A percentile compares a stretch with the other conserved stretches of the same genome.
These are phyloP conservation scores for Trichoplusia ni DNA, from an alignment of 1,140 invertebrate species.

Conservation along the genomic window DNA sequence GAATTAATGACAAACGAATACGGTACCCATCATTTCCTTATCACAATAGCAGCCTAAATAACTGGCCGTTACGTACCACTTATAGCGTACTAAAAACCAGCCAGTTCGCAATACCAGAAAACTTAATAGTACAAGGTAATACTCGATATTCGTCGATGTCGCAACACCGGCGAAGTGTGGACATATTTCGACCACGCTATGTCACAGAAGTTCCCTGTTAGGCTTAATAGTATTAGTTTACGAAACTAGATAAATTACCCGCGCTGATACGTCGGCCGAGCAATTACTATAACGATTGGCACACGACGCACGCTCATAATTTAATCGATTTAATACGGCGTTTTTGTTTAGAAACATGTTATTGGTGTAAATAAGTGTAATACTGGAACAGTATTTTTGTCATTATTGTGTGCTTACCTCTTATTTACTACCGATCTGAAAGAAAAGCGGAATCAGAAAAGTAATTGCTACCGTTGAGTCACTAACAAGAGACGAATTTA, in stretches of 20 bases:
- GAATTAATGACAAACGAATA: no score
- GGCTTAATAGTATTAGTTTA: neutral
- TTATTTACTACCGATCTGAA: neutral
- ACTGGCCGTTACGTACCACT: neutral
- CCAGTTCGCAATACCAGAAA: neutral
- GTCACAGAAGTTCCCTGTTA: neutral
- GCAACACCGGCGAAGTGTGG: slow-evolving; percentile 3
- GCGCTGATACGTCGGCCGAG: neutral
- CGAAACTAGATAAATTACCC: neutral
- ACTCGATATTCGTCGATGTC: neutral
- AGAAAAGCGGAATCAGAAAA: neutral
- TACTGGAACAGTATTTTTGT: neutral
- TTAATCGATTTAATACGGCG: neutral
- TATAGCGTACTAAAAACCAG: neutral
- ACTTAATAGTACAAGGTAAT: neutral
- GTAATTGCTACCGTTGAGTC: neutral
- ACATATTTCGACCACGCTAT: slow-evolving; percentile 2
- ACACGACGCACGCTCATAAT: neutral
- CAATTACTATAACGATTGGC: neutral
- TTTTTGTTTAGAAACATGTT: neutral
- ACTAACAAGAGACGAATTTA: neutral
- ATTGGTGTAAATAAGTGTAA: no score
- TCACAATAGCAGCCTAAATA: no score
- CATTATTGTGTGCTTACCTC: neutral
- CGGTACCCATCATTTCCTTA: no score